Conservation (phyloP, 2,797 vertebrate species). For the Masticophis lateralis region DNA sequence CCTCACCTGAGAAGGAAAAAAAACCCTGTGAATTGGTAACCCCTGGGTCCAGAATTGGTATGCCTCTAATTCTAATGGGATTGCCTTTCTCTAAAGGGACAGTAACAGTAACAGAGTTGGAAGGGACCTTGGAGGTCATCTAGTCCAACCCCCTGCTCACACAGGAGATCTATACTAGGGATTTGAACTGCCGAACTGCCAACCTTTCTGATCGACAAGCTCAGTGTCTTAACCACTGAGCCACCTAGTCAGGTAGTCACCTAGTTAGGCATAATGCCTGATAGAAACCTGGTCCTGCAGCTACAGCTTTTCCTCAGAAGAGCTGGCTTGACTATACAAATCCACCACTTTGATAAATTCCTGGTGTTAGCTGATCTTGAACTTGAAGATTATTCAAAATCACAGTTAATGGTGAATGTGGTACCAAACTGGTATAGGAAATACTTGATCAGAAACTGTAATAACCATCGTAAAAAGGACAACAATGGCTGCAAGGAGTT, state of each 20-base stretch:
- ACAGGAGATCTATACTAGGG: too few species aligned
- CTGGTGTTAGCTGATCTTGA: background rate
- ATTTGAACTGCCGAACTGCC: too few species aligned
- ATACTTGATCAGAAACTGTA: background rate
- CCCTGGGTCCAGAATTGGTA: background rate
- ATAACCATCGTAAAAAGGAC: background rate
- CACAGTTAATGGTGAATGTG: background rate
- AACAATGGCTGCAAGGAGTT: background rate
- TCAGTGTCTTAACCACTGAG: too few species aligned
- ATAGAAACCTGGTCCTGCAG: background rate
- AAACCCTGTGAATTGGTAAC: background rate
- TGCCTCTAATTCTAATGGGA: background rate
- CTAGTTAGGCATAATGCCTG: background rate
- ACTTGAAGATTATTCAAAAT: background rate
- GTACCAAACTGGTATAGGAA: background rate
- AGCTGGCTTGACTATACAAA: background rate
- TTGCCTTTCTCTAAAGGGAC: background rate
- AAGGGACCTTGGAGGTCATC: too few species aligned
- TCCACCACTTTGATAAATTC: background rate
- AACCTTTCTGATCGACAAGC: too few species aligned
- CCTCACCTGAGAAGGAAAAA: background rate
- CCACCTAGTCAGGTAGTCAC: too few species aligned
- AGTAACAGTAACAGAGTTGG: background rate
- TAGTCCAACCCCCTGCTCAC: too few species aligned
- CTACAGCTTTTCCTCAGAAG: background rate